Percentiles rank a stretch among this genome's conserved stretches.
Conservation (phyloP, 2,797 vertebrate genomes). For the Anas bahamensis region DNA sequence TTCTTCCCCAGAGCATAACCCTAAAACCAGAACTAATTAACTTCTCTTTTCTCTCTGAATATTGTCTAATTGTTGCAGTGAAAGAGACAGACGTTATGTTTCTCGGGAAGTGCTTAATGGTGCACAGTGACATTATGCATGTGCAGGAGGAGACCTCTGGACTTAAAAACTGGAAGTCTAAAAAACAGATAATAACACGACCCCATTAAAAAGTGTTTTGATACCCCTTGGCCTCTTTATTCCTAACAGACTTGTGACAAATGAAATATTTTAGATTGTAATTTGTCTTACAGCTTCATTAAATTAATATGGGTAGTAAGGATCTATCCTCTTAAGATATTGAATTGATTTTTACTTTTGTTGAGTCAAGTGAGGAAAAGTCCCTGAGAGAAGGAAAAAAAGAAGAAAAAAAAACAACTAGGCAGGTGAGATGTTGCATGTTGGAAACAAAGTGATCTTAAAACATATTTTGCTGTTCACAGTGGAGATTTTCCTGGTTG, state of each 20-base stretch:
- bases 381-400: neutral
- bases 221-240: neutral
- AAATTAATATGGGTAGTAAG: neutral
- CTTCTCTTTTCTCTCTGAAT: neutral
- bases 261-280: neutral
- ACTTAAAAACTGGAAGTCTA: neutral
- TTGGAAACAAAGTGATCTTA: neutral
- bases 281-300: neutral
- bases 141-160: neutral
- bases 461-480: neutral
- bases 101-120: neutral
- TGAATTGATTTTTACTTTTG: neutral
- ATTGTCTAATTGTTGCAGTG: neutral
- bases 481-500: neutral
- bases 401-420: neutral
- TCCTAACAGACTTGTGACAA: neutral
- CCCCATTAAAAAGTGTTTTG: neutral
- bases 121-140: accelerated
- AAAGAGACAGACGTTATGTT: neutral
- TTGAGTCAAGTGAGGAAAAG: neutral
- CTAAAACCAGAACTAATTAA: slow-evolving; percentile 1
- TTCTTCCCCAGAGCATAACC: neutral
- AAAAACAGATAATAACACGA: neutral
- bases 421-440: neutral
- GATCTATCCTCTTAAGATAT: neutral